Evolutionary conservation across 2,797 vertebrate species (phyloP).

Genomic region (Miichthys miiuy): DNA sequence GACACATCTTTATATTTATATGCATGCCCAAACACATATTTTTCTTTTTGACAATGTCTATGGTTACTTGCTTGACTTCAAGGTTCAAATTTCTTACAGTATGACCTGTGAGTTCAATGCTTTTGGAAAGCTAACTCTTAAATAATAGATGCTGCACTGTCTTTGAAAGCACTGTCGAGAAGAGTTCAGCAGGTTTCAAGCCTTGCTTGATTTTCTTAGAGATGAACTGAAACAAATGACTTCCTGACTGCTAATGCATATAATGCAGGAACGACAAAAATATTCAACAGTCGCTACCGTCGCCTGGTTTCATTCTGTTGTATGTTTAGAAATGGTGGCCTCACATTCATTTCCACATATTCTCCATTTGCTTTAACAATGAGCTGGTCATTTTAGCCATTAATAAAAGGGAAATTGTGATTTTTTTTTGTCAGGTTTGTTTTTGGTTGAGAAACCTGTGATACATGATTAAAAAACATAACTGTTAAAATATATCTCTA

Average conservation of each 20-base stretch:
- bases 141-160: not conserved
- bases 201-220: not conserved
- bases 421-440: too few relatives aligned
- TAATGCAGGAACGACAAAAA: not conserved
- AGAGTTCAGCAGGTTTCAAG: not conserved
- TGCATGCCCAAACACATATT: not conserved
- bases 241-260: too few relatives aligned
- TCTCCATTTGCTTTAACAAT: too few relatives aligned
- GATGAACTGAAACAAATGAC: not conserved
- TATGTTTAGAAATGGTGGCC: too few relatives aligned
- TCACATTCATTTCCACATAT: too few relatives aligned
- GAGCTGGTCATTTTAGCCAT: too few relatives aligned
- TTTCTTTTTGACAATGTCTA: not conserved
- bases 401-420: too few relatives aligned
- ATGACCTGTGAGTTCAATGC: not conserved
- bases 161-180: not conserved
- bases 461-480: too few relatives aligned
- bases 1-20: not conserved
- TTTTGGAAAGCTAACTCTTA: not conserved
- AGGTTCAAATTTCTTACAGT: not conserved
- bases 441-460: too few relatives aligned
- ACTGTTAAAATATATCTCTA: too few relatives aligned
- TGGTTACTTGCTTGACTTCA: not conserved
- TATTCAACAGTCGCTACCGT: not conserved
- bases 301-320: not conserved